Base-by-base conservation (phyloP, 2,113 vertebrate genomes). In the Panurus biarmicus region DNA sequence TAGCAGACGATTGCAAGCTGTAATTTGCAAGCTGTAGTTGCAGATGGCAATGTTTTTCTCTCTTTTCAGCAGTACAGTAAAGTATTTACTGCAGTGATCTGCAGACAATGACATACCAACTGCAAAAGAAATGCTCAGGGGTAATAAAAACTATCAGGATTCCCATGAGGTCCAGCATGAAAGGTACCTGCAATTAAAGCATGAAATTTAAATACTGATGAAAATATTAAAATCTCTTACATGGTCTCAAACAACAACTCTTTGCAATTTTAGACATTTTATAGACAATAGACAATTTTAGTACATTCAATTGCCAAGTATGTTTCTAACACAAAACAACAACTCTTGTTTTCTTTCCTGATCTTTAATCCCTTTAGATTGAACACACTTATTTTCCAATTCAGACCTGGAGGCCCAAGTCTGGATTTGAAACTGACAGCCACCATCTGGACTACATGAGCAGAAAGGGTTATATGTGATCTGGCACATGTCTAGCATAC, bases 1-100 rank as follows among this genome's bases (percentile, higher is more conserved):
- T 98, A 97, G 97, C 96, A 98, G 97, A 97, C 96, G 97, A 98
- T 97, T 97, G 97, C 98, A 98, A 97, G 97, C 97, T 98, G 97
- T 97, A 98, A 98, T 98, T 98, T 98, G 97, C 98, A 98, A 98
- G 98, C 98, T 98, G 98, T 94, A 97, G 97, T 97, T 97, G 97
- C 98, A 98, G 97, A 98, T 98, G 98, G 98, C 97, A 97, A 98
- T 98, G 97, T 98, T 98, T 98, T 98, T 85, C 97, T 96, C 96
- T 86, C 96, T 96, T 96, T 98, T 97, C 96, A 97, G 95, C 95
- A 93, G 84, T 87, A 93, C 92, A 92, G 96, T 96, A 96, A 96
- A 96, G 96, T 97, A 96, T 97, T 97, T 97, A 97, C 97, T 97
- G 97, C 97, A 96, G 97, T 96, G 95, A 96, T 95, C 87, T 95